Percentiles rank a stretch among this genome's conserved stretches.
Evolutionary conservation across 2,113 vertebrate species (phyloP).

Genomic region (Nothobranchius furzeri): DNA sequence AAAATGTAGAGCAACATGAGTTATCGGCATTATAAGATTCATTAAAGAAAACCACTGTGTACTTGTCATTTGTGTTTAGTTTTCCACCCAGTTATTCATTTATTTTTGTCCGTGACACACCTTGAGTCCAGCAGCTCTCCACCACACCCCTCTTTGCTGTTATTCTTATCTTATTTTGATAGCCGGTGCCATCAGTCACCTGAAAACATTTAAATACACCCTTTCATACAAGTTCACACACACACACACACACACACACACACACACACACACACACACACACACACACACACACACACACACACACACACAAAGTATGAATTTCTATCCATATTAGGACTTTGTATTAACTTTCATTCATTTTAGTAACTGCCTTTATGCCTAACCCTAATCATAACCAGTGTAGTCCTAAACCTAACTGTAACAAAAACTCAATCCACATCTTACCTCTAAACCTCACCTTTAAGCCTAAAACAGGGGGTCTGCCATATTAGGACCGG

Average conservation of each 20-base stretch:
- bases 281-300: too few species aligned
- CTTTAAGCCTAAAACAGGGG: too few species aligned
- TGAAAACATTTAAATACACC: not conserved
- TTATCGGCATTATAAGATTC: not conserved
- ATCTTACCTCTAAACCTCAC: too few species aligned
- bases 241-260: not conserved
- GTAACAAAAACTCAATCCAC: too few species aligned
- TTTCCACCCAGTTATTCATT: not conserved
- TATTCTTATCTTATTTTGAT: constrained; percentile 11
- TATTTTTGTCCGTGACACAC: constrained; percentile 4
- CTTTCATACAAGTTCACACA: not conserved
- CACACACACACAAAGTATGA: too few species aligned
- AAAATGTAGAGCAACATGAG: not conserved
- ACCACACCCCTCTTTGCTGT: not conserved
- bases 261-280: too few species aligned
- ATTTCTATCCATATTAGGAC: too few species aligned
- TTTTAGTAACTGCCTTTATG: too few species aligned
- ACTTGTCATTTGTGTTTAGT: not conserved
- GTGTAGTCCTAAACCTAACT: too few species aligned
- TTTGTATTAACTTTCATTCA: too few species aligned
- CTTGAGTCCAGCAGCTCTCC: not conserved
- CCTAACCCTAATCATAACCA: too few species aligned
- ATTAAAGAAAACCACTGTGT: not conserved
- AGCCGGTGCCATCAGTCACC: not conserved
- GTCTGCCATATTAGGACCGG: too few species aligned